Conservation (phyloP, 2,113 vertebrate species). For the Misgurnus mizolepis region DNA sequence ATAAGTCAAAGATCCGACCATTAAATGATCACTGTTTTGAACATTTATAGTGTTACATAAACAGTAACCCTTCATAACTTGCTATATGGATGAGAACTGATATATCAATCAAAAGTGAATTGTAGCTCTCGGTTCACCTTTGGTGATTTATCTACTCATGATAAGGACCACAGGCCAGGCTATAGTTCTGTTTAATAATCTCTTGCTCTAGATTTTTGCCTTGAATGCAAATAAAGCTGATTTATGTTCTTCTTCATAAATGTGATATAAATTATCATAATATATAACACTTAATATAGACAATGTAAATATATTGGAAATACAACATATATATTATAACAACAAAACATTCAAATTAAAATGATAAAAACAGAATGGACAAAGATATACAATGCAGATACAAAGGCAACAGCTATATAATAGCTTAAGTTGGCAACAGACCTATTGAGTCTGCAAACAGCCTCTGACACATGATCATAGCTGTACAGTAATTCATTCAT, state of each 20-base stretch:
- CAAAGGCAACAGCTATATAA: slow-evolving; percentile 17
- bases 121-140: background rate
- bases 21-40: background rate
- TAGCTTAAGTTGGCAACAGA: slow-evolving; percentile 32
- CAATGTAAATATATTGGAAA: slow-evolving; percentile 9
- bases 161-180: background rate
- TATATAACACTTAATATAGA: background rate
- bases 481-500: slow-evolving; percentile 3
- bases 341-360: background rate
- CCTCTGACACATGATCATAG: background rate
- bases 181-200: background rate
- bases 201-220: background rate
- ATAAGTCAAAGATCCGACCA: background rate
- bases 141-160: background rate
- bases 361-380: background rate
- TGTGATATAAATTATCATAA: background rate
- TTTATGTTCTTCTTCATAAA: background rate
- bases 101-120: background rate
- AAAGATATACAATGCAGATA: background rate
- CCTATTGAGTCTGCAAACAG: slow-evolving; percentile 14
- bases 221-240: background rate
- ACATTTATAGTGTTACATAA: background rate
- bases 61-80: background rate
- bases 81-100: background rate
- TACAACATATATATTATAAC: background rate